Conservation (phyloP, 2,888 invertebrate species). For the Prosopocoilus inquinatus region DNA sequence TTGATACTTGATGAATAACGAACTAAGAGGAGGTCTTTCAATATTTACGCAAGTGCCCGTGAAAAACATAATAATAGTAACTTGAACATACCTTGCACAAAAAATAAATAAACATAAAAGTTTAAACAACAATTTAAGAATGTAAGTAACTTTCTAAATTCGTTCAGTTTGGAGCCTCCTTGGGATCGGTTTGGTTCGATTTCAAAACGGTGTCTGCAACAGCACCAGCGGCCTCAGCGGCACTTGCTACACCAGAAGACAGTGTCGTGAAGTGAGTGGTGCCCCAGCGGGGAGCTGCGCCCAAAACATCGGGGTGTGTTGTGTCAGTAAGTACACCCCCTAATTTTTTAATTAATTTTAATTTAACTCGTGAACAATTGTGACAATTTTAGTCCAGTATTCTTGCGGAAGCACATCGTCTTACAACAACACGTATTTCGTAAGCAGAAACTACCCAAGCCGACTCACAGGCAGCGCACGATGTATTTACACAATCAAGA, state of each 20-base stretch:
- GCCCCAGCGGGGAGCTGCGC: conserved; percentile 72
- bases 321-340: conserved; percentile 64
- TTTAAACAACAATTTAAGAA: no score
- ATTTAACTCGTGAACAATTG: neutral
- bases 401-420: conserved; percentile 65
- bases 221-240: conserved; percentile 68
- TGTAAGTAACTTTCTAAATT: no score
- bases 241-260: conserved; percentile 70
- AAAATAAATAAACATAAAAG: no score
- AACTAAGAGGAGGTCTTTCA: no score
- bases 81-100: no score
- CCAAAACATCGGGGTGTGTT: conserved; percentile 72
- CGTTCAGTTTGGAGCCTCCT: neutral
- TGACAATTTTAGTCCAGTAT: conserved; percentile 59
- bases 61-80: no score
- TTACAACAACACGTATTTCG: conserved; percentile 79
- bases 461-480: conserved; percentile 66
- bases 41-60: no score
- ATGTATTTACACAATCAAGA: conserved; percentile 68
- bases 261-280: conserved; percentile 70
- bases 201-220: conserved; percentile 67
- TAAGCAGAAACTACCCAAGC: conserved; percentile 72
- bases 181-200: conserved; percentile 61
- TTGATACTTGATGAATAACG: no score
- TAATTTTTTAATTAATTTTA: no score